Conservation (phyloP, 2,888 invertebrate genomes). For the Drosophila longiperda region DNA sequence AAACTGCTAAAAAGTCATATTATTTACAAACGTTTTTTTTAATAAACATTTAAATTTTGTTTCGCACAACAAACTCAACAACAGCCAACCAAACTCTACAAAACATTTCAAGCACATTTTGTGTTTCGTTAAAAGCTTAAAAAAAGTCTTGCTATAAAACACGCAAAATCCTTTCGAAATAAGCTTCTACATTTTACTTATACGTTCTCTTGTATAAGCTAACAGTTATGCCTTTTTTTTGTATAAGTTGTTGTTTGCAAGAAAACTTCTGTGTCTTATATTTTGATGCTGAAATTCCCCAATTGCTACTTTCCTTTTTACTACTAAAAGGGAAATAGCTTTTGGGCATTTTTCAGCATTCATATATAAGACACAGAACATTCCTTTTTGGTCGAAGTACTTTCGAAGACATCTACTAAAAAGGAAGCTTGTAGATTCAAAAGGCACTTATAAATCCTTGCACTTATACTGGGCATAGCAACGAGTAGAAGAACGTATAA, state of each 20-base stretch:
- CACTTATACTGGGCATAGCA: background rate
- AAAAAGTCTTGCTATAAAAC: background rate
- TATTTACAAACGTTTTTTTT: background rate
- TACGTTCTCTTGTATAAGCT: background rate
- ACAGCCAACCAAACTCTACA: slow-evolving; percentile 4
- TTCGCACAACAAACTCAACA: background rate
- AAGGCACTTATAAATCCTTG: background rate
- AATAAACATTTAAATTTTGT: background rate
- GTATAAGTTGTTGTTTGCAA: background rate
- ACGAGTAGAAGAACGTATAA: background rate
- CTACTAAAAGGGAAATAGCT: too few species aligned
- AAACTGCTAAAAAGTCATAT: background rate
- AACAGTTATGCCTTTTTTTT: background rate
- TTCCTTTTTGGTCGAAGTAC: background rate
- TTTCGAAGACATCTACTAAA: background rate
- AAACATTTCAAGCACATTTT: background rate
- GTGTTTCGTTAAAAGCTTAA: background rate
- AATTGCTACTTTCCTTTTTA: background rate
- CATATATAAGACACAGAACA: background rate
- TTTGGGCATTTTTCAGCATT: background rate
- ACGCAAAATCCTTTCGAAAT: background rate
- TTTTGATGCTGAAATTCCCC: background rate
- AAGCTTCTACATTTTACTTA: slow-evolving; percentile 1
- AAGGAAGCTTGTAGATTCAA: background rate
- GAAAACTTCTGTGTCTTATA: background rate